Conservation (phyloP, 2,888 invertebrate genomes). For the Bellardia pandia region DNA sequence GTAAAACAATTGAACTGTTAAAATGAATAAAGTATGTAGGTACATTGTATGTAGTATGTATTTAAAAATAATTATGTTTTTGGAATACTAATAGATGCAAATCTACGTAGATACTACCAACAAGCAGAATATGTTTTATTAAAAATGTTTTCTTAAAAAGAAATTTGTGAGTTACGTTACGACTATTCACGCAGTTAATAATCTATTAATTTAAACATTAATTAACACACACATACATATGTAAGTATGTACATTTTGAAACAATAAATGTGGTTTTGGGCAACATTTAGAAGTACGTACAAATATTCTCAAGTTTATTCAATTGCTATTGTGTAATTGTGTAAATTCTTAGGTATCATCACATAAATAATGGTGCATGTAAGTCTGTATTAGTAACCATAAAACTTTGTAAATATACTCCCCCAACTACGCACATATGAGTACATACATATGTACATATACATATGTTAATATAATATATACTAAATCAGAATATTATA, state of each 20-base stretch:
- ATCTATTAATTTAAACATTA: too few species aligned
- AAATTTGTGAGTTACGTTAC: too few species aligned
- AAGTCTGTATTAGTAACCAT: background rate
- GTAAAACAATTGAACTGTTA: background rate
- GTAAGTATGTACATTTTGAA: background rate
- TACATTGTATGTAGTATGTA: background rate
- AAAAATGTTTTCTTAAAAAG: too few species aligned
- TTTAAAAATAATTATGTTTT: background rate
- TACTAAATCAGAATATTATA: too few species aligned
- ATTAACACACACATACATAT: background rate
- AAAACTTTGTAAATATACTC: background rate
- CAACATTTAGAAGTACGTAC: background rate
- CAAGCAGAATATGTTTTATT: too few species aligned
- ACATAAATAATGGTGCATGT: too few species aligned
- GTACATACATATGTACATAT: background rate
- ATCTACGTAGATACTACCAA: too few species aligned
- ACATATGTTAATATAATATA: background rate
- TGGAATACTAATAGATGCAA: background rate
- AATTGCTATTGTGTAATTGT: background rate
- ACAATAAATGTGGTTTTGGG: background rate
- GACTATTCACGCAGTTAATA: too few species aligned
- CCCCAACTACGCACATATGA: background rate
- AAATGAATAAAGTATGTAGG: background rate
- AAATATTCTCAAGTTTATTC: conserved; percentile 1
- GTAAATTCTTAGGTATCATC: background rate